Evolutionary conservation across 2,888 invertebrate species (phyloP), one percentile per base, ranked within the genome.

Genomic region (Eulithis prunata): DNA sequence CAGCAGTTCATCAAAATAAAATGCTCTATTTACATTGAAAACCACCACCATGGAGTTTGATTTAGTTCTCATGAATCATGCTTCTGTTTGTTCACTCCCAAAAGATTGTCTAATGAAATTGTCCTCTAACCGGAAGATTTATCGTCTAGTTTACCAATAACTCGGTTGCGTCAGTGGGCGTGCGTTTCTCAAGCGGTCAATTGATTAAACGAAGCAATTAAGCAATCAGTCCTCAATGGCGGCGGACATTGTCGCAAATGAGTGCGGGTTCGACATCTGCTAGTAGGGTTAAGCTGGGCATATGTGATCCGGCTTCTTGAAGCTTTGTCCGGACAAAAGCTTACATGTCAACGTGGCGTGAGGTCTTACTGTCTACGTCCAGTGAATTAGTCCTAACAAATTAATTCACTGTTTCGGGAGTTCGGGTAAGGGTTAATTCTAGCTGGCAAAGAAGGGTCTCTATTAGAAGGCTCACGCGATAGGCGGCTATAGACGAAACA

Each of bases 201-300:
- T 93, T 93, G 92, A 91, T 93, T 91, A 92, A 93, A 93, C 91
- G 90, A 89, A 91, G 87, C 92, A 92, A 93, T 93, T 93, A 93
- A 91, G 81, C 89, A 93, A 93, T 93, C 91, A 91, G 88, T 82
- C 87, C 78, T 86, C 88, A 88, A 88, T 85, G 87, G 85, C 76
- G 83, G 85, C 82, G 81, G 84, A 78, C 83, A 86, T 86, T 87
- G 89, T 90, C 90, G 90, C 91, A 89, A 90, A 90, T 89, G 90
- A 90, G 86, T 86, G 86, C 85, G 82, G 87, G 85, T 84, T 85
- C 81, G 82, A 82, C 85, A 85, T 85, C 84, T 85, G 88, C 82
- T 67, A 12, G 49, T 64, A 57, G 61, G 51, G 60, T 10, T 64
- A 57, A 55, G 55, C 58, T 57, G 59, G n/a, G 10, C 4, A 49